A percentile compares a stretch with the other conserved stretches of the same genome.
Conservation (phyloP, 64 coral and sea anemone species). For the Trachythela sp. region DNA sequence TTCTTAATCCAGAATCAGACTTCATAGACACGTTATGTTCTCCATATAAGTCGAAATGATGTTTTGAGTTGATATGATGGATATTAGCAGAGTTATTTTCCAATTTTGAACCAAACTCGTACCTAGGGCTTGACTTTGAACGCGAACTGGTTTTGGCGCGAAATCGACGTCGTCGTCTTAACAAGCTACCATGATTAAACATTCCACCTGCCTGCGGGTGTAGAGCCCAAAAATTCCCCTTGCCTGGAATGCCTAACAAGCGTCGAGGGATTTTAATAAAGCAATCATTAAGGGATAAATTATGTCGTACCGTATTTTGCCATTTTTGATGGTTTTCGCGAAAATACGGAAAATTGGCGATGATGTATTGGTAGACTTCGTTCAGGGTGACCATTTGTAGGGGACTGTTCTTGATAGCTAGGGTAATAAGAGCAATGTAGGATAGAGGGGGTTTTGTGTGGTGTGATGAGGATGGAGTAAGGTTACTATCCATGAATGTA, state of each 20-base stretch:
- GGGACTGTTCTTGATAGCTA: neutral
- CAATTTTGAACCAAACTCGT: neutral
- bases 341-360: slow-evolving; percentile 12
- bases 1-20: neutral
- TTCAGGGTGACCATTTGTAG: slow-evolving; percentile 1
- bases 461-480: neutral
- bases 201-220: neutral
- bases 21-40: neutral
- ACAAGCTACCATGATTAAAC: slow-evolving; percentile 3
- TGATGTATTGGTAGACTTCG: neutral
- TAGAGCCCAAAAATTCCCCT: slow-evolving; percentile 4
- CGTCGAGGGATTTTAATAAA: slow-evolving; percentile 1
- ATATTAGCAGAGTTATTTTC: neutral
- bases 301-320: slow-evolving; percentile 12
- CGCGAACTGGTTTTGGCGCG: neutral
- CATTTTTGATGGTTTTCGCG: neutral
- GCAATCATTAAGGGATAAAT: slow-evolving; percentile 8
- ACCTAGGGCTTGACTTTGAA: no score
- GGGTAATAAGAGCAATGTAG: slow-evolving; percentile 13
- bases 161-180: neutral
- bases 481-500: neutral
- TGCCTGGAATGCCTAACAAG: neutral
- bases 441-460: neutral
- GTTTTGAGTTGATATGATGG: neutral
- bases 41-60: neutral